These are phyloP conservation scores for Andrena fulva DNA, from an alignment of 2,888 invertebrate genomes.

Conservation along the genomic window DNA sequence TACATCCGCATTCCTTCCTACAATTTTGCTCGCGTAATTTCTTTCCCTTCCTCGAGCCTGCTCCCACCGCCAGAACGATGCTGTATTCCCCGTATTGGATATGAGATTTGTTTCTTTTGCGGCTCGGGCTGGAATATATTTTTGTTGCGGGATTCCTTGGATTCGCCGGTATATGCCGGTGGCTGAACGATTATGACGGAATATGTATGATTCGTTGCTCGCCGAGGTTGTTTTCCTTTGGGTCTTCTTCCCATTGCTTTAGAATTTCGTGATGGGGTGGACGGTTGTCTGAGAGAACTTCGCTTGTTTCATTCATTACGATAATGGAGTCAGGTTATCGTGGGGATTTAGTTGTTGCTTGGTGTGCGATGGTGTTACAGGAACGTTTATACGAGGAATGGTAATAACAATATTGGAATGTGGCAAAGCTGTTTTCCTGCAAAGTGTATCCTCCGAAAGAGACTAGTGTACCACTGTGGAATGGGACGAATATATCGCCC, in stretches of 20 bases:
- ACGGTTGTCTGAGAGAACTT: no score
- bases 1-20: slow-evolving; percentile 47
- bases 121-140: slow-evolving; percentile 28
- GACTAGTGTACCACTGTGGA: no score
- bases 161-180: neutral
- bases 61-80: neutral
- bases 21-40: slow-evolving; percentile 58
- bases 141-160: slow-evolving; percentile 19
- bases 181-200: slow-evolving; percentile 20
- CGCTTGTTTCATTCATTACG: no score
- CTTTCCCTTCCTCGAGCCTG: slow-evolving; percentile 19
- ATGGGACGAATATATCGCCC: no score
- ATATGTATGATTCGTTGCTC: neutral
- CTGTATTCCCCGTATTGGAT: slow-evolving; percentile 52
- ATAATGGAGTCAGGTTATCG: no score
- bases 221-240: neutral
- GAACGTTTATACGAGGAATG: no score
- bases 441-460: no score
- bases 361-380: no score
- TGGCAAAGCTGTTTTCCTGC: no score
- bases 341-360: no score
- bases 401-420: no score
- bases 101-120: slow-evolving; percentile 39
- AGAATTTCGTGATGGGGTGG: no score
- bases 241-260: neutral